These are phyloP conservation scores for Allophyes oxyacanthae DNA, from an alignment of 2,888 invertebrate species.

Conservation along the genomic window DNA sequence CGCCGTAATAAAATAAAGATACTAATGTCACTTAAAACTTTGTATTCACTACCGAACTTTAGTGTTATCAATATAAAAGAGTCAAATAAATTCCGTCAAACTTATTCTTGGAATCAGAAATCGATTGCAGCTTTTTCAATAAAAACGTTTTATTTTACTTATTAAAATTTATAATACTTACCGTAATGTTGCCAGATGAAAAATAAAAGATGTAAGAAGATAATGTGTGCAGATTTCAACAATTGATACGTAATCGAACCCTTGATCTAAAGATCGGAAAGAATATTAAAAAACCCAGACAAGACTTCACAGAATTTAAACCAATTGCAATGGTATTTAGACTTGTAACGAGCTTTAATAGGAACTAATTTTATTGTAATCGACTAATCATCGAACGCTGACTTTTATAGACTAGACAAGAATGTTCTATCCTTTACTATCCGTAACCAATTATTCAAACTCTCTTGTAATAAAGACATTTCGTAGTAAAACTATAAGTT, in stretches of 20 bases:
- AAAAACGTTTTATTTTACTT: constrained; percentile 33
- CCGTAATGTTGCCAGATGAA: constrained; percentile 21
- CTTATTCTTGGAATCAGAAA: constrained; percentile 39
- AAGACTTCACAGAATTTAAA: constrained; percentile 4
- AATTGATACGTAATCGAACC: constrained; percentile 36
- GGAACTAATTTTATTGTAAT: constrained; percentile 21
- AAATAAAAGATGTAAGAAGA: constrained; percentile 35
- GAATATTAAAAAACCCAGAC: constrained; percentile 12
- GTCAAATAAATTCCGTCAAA: constrained; percentile 32
- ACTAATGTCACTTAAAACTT: constrained; percentile 23
- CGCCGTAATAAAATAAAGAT: constrained; percentile 43
- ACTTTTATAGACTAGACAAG: constrained; percentile 21
- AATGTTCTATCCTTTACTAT: constrained; percentile 6
- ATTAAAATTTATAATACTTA: constrained; percentile 29
- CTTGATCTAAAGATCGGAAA: constrained; percentile 18
- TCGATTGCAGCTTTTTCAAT: constrained; percentile 28
- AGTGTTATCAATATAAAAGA: constrained; percentile 34
- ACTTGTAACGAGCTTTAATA: constrained; percentile 5
- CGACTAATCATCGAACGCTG: constrained; percentile 11
- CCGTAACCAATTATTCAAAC: constrained; percentile 27
- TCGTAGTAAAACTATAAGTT: constrained; percentile 32
- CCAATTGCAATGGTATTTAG: neutral
- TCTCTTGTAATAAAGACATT: constrained; percentile 13
- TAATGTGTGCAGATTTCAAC: constrained; percentile 27
- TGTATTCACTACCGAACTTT: constrained; percentile 42